Conservation (phyloP, 2,888 invertebrate genomes). For the Dione juno region DNA sequence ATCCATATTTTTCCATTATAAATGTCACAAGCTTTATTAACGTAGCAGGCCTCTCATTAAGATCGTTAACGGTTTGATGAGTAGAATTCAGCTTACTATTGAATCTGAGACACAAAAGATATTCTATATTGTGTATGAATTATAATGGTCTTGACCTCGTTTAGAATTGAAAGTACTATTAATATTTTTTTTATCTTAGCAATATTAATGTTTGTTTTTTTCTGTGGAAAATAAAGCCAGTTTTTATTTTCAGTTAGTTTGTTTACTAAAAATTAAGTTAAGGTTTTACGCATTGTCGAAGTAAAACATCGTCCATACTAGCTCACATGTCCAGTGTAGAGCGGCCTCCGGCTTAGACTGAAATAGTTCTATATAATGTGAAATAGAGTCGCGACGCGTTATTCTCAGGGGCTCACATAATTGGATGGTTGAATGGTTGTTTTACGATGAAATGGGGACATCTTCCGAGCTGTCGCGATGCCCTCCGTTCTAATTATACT, state of each 20-base stretch:
- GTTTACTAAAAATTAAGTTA: slow-evolving; percentile 31
- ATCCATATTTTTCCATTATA: slow-evolving; percentile 17
- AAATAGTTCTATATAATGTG: slow-evolving; percentile 43
- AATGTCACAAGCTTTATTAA: slow-evolving; percentile 14
- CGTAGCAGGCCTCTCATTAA: slow-evolving; percentile 32
- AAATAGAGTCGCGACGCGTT: slow-evolving; percentile 40
- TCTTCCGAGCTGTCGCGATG: slow-evolving; percentile 62
- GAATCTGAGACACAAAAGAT: slow-evolving; percentile 35
- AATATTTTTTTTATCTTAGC: slow-evolving; percentile 7
- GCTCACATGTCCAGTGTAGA: slow-evolving; percentile 45
- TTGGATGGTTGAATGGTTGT: slow-evolving; percentile 49
- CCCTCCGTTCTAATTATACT: slow-evolving; percentile 66
- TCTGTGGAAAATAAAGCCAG: background rate
- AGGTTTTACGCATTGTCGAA: slow-evolving; percentile 43
- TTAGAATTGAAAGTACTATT: slow-evolving; percentile 21
- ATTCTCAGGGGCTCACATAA: slow-evolving; percentile 46
- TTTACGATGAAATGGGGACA: slow-evolving; percentile 62
- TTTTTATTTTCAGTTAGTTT: background rate
- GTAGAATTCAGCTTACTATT: slow-evolving; percentile 35
- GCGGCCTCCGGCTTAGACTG: slow-evolving; percentile 39
- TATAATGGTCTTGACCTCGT: slow-evolving; percentile 33
- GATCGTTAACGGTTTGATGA: slow-evolving; percentile 37
- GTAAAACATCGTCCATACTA: slow-evolving; percentile 44
- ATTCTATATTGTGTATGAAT: slow-evolving; percentile 24
- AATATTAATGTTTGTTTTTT: background rate